Percentiles rank a stretch among this genome's conserved stretches.
Evolutionary conservation across 2,888 invertebrate genomes (phyloP).

Genomic region (Acronicta leporina): DNA sequence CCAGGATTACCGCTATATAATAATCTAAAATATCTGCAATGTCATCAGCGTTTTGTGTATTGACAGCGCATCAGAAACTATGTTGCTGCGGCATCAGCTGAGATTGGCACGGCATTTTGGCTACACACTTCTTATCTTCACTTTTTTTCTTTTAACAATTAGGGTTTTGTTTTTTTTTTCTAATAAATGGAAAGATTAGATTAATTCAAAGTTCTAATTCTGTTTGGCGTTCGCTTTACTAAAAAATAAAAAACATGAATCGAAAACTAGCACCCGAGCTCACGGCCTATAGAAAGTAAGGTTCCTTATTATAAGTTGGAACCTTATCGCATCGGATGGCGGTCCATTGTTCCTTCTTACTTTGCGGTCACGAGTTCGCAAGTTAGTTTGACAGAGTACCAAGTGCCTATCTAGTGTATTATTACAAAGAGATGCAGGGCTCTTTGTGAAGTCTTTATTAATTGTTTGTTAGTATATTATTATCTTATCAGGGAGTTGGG

Average conservation of each 20-base stretch:
- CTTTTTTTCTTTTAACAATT: no score
- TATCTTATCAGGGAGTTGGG: neutral
- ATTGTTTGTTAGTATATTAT: constrained; percentile 1
- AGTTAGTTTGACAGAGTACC: constrained; percentile 67
- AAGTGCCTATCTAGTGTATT: constrained; percentile 31
- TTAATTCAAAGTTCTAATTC: no score
- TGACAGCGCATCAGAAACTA: no score
- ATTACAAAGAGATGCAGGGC: constrained; percentile 34
- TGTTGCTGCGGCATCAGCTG: no score
- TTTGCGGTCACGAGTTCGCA: constrained; percentile 54
- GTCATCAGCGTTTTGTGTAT: no score
- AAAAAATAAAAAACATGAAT: neutral
- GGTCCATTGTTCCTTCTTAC: constrained; percentile 59
- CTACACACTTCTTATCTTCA: no score
- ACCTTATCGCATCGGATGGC: constrained; percentile 66
- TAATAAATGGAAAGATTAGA: no score
- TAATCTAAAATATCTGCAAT: no score
- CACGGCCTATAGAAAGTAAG: constrained; percentile 62
- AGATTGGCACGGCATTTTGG: no score
- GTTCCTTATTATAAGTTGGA: constrained; percentile 72
- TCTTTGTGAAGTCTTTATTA: constrained; percentile 2
- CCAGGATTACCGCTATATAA: no score
- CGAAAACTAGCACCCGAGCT: constrained; percentile 21
- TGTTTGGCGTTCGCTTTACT: no score
- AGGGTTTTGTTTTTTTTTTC: no score